These are phyloP conservation scores for Drosophila ochracea DNA, from an alignment of 2,888 invertebrate genomes.

Conservation along the genomic window DNA sequence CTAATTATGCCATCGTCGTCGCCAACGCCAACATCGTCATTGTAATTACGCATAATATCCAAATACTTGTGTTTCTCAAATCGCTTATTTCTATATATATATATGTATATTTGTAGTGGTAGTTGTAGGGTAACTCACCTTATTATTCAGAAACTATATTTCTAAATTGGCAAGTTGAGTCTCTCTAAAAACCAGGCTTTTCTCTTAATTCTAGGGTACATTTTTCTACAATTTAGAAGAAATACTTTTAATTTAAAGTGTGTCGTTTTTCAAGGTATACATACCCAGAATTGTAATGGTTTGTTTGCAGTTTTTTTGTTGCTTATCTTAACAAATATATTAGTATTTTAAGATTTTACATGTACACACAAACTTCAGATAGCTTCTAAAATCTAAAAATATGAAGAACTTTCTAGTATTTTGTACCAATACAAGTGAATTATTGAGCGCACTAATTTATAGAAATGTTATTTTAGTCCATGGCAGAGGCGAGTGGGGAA, in stretches of 20 bases:
- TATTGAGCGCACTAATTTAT: background rate
- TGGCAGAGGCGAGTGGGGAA: background rate
- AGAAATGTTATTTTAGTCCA: too few species aligned
- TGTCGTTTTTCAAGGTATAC: background rate
- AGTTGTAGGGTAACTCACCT: background rate
- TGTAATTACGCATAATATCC: conserved; percentile 70
- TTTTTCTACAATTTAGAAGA: background rate
- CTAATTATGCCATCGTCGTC: conserved; percentile 72
- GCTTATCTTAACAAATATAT: background rate
- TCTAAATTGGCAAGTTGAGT: background rate
- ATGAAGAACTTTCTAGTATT: background rate
- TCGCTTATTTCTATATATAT: conserved; percentile 11
- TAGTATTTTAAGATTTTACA: background rate
- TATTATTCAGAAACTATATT: background rate
- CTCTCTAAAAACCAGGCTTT: background rate
- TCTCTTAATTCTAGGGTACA: background rate
- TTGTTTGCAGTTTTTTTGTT: background rate
- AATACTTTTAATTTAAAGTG: background rate
- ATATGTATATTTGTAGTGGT: background rate
- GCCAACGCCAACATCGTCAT: conserved; percentile 47
- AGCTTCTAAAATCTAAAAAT: background rate
- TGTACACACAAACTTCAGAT: background rate
- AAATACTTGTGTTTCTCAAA: conserved; percentile 31
- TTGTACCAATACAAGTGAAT: background rate
- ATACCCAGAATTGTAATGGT: background rate